Conservation (phyloP, 2,797 vertebrate genomes). For the Anguilla anguilla region DNA sequence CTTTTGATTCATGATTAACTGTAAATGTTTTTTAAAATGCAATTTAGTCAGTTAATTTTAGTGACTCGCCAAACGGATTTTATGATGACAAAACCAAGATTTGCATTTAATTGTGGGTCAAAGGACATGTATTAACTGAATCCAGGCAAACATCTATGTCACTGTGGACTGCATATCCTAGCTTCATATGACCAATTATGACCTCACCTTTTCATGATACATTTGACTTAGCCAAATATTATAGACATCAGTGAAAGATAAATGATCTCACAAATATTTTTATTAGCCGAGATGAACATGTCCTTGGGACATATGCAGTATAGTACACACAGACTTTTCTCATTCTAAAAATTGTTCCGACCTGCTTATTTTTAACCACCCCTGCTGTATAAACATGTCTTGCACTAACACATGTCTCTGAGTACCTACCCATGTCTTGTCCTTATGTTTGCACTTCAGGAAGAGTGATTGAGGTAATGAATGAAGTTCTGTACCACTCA, state of each 20-base stretch:
- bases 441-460: slow-evolving; percentile 58
- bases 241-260: background rate
- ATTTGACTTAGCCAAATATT: background rate
- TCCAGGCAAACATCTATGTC: background rate
- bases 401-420: slow-evolving; percentile 47
- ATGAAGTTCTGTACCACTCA: slow-evolving; percentile 42
- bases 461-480: slow-evolving; percentile 57
- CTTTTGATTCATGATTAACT: background rate
- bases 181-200: slow-evolving; percentile 35
- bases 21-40: background rate
- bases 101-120: background rate
- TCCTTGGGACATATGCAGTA: slow-evolving; percentile 19
- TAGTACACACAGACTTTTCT: slow-evolving; percentile 55
- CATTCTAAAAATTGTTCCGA: slow-evolving; percentile 47
- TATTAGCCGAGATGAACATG: slow-evolving; percentile 49
- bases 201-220: background rate
- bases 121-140: background rate
- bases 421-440: slow-evolving; percentile 55
- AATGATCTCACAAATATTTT: slow-evolving; percentile 47
- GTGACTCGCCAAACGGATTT: background rate
- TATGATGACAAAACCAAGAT: background rate
- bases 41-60: background rate
- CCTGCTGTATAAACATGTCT: slow-evolving; percentile 49
- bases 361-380: slow-evolving; percentile 42
- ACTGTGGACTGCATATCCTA: slow-evolving; percentile 32